Evolutionary conservation across 1,140 invertebrate genomes (phyloP).

Genomic region (Agraylea sexmaculata): DNA sequence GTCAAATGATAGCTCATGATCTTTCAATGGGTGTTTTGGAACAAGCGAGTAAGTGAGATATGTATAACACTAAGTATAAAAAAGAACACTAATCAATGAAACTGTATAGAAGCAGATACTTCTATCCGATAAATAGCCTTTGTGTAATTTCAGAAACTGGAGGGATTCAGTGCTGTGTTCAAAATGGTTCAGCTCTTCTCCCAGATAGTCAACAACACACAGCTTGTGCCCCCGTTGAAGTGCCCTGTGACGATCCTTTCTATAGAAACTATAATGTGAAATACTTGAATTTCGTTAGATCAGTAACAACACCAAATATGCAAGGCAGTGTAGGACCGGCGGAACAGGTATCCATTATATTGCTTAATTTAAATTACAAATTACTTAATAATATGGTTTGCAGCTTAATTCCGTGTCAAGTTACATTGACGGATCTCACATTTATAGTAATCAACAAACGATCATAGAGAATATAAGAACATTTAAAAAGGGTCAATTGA

Average conservation of each 20-base stretch:
- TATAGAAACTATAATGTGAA: slow-evolving; percentile 44
- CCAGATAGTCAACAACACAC: slow-evolving; percentile 28
- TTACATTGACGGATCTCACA: slow-evolving; percentile 53
- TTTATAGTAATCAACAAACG: slow-evolving; percentile 46
- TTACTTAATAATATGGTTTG: slow-evolving; percentile 14
- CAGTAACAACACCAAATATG: slow-evolving; percentile 46
- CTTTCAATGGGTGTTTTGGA: slow-evolving; percentile 35
- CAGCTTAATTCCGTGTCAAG: slow-evolving; percentile 59
- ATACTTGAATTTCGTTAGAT: slow-evolving; percentile 49
- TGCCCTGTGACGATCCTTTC: slow-evolving; percentile 51
- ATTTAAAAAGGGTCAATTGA: slow-evolving; percentile 38
- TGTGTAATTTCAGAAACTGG: slow-evolving; percentile 29
- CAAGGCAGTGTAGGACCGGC: slow-evolving; percentile 65
- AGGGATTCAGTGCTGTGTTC: slow-evolving; percentile 41
- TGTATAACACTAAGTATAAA: slow-evolving; percentile 6
- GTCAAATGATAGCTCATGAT: slow-evolving; percentile 48
- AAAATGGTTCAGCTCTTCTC: slow-evolving; percentile 30
- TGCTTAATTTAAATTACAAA: background rate
- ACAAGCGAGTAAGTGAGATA: slow-evolving; percentile 28
- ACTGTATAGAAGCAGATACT: background rate
- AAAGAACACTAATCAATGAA: background rate
- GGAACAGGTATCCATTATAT: slow-evolving; percentile 49
- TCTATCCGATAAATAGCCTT: background rate
- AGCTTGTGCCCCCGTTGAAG: slow-evolving; percentile 53
- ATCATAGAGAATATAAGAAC: slow-evolving; percentile 35